Conservation (phyloP, 35 echinoderm and acorn worm species). For the Apostichopus parvimensis region DNA sequence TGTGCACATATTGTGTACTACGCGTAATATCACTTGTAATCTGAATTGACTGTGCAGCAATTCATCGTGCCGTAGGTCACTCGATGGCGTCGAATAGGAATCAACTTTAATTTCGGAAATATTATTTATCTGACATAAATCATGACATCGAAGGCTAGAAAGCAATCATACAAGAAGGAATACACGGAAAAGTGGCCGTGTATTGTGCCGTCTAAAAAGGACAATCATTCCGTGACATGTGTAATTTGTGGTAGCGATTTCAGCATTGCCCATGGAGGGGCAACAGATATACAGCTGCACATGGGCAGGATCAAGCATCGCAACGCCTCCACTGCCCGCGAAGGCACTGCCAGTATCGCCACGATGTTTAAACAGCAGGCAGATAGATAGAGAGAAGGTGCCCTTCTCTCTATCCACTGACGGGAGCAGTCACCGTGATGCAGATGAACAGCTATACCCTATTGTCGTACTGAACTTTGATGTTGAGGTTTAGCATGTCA, state of each 20-base stretch:
- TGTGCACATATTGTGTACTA: no score
- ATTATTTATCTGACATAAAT: neutral
- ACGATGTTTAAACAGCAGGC: neutral
- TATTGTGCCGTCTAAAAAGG: constrained; percentile 39
- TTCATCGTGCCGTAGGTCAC: no score
- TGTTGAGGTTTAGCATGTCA: constrained; percentile 5
- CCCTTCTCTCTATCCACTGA: constrained; percentile 67
- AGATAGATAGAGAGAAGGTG: neutral
- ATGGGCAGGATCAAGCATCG: constrained; percentile 38
- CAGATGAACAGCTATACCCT: constrained; percentile 71
- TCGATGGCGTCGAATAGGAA: no score
- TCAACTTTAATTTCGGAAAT: no score
- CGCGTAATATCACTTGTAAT: no score
- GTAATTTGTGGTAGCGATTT: constrained; percentile 24
- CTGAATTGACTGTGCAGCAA: no score
- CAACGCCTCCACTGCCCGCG: neutral
- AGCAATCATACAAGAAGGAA: constrained; percentile 31
- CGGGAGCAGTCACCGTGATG: constrained; percentile 65
- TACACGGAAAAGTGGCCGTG: constrained; percentile 31
- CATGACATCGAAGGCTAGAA: constrained; percentile 6
- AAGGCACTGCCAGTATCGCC: constrained; percentile 27
- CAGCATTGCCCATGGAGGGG: constrained; percentile 24
- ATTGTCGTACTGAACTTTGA: constrained; percentile 60
- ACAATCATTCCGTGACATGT: constrained; percentile 37
- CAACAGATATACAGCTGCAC: constrained; percentile 24